A percentile compares a stretch with the other conserved stretches of the same genome.
Evolutionary conservation across 1,140 invertebrate genomes (phyloP).

Genomic region (Cecropterus lyciades): DNA sequence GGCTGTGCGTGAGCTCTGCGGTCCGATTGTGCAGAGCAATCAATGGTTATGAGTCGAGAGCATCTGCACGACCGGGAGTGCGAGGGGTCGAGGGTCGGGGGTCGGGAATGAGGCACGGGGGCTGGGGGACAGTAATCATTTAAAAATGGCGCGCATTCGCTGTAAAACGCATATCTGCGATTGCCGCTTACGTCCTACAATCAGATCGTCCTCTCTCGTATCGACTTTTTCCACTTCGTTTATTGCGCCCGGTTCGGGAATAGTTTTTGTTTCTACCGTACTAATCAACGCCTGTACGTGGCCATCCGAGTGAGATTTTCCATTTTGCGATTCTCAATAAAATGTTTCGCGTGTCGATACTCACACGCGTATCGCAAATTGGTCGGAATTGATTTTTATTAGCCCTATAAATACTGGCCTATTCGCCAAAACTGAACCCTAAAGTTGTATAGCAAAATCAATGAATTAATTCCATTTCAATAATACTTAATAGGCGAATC

Average conservation of each 20-base stretch:
- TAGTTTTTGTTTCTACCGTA: slow-evolving; percentile 80
- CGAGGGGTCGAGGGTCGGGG: slow-evolving; percentile 35
- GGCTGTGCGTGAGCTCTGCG: slow-evolving; percentile 57
- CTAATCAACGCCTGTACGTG: slow-evolving; percentile 79
- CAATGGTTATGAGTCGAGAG: slow-evolving; percentile 71
- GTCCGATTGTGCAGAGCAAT: slow-evolving; percentile 71
- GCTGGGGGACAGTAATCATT: slow-evolving; percentile 65
- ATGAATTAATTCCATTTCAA: too few species aligned
- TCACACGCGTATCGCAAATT: slow-evolving; percentile 46
- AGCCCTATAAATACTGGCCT: slow-evolving; percentile 33
- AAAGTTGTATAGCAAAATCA: too few species aligned
- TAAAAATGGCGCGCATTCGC: slow-evolving; percentile 69
- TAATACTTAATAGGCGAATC: too few species aligned
- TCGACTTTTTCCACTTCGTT: slow-evolving; percentile 82
- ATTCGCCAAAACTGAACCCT: too few species aligned
- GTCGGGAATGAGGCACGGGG: slow-evolving; percentile 17
- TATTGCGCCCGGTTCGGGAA: slow-evolving; percentile 76
- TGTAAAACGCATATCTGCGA: slow-evolving; percentile 73
- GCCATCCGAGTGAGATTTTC: slow-evolving; percentile 68
- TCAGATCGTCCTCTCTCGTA: slow-evolving; percentile 72
- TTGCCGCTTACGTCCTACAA: slow-evolving; percentile 76
- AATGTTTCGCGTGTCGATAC: slow-evolving; percentile 56
- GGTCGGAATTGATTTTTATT: slow-evolving; percentile 36
- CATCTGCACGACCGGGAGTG: slow-evolving; percentile 38
- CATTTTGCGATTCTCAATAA: slow-evolving; percentile 70